Conservation (phyloP, 2,797 vertebrate genomes). For the Zenarchopterus dispar region DNA sequence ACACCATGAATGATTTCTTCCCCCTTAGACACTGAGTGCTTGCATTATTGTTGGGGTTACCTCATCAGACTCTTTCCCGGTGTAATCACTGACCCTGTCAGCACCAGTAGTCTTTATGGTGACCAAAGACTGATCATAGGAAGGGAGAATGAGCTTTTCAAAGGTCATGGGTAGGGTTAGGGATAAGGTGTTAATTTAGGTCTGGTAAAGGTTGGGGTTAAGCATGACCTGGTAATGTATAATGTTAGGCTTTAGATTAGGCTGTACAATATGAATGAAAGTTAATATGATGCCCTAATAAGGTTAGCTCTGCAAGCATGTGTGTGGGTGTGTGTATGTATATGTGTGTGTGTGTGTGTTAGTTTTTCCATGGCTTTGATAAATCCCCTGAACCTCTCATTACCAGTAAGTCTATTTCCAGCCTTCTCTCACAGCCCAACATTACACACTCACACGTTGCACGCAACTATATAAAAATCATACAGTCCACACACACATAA, state of each 20-base stretch:
- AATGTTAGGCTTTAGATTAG: neutral
- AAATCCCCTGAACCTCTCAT: constrained; percentile 64
- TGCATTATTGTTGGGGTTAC: constrained; percentile 1
- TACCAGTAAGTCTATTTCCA: constrained; percentile 69
- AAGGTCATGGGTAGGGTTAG: constrained; percentile 1
- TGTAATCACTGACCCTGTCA: neutral
- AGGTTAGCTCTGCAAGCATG: neutral
- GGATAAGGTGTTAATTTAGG: neutral
- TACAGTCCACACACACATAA: constrained; percentile 8
- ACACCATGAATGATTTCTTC: constrained; percentile 53
- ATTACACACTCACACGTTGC: constrained; percentile 14
- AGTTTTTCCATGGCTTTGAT: constrained; percentile 73
- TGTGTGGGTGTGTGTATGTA: constrained; percentile 9
- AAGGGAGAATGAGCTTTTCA: neutral
- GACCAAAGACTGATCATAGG: too few species aligned
- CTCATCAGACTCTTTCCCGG: neutral
- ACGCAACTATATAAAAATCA: constrained; percentile 45
- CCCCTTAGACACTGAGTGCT: constrained; percentile 39
- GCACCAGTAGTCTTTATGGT: neutral
- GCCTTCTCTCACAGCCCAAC: constrained; percentile 24
- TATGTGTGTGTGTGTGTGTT: constrained; percentile 22
- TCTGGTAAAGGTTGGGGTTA: neutral
- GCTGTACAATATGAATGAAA: neutral
- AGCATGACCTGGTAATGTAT: neutral
- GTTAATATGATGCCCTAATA: neutral